phyloP scores from a whole-genome alignment of 2,888 invertebrate species.

The Leptinotarsa rubiginosa region DNA sequence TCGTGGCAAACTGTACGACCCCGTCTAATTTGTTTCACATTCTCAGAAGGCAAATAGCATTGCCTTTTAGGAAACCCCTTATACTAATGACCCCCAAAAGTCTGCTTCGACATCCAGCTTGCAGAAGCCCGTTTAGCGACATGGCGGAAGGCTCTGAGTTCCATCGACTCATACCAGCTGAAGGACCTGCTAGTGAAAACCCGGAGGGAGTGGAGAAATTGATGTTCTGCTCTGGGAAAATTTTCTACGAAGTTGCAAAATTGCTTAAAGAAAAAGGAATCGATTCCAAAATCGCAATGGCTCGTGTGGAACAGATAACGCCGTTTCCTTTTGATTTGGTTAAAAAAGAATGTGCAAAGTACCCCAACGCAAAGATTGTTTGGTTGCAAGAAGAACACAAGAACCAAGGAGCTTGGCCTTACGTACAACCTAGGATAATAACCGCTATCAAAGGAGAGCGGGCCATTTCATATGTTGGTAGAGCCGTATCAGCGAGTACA shows the following conservation, averaged over 20 bases:
- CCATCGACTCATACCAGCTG: conserved; percentile 82
- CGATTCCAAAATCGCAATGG: conserved; percentile 81
- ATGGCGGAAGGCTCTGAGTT: conserved; percentile 88
- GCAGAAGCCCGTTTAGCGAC: conserved; percentile 91
- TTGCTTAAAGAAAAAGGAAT: conserved; percentile 77
- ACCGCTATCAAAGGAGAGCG: conserved; percentile 83
- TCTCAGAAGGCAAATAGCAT: conserved; percentile 90
- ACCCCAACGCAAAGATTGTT: conserved; percentile 83
- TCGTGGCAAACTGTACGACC: conserved; percentile 93
- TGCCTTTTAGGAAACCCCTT: conserved; percentile 96
- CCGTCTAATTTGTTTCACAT: conserved; percentile 98
- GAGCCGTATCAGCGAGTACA: conserved; percentile 92
- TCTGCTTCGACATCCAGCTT: conserved; percentile 92
- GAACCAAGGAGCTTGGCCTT: conserved; percentile 92
- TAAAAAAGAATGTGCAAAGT: conserved; percentile 84
- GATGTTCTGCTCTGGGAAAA: conserved; percentile 90
- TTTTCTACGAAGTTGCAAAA: conserved; percentile 91
- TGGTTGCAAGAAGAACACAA: conserved; percentile 98
- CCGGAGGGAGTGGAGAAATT: conserved; percentile 80
- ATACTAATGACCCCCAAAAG: conserved; percentile 97
- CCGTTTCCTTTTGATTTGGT: conserved; percentile 96
- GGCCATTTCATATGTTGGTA: conserved; percentile 88
- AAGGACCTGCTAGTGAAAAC: conserved; percentile 73
- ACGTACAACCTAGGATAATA: conserved; percentile 87
- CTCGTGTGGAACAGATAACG: conserved; percentile 88